Evolutionary conservation across 2,888 invertebrate genomes (phyloP), one percentile per base, ranked within the genome.

Genomic region (Hypercompe scribonia): DNA sequence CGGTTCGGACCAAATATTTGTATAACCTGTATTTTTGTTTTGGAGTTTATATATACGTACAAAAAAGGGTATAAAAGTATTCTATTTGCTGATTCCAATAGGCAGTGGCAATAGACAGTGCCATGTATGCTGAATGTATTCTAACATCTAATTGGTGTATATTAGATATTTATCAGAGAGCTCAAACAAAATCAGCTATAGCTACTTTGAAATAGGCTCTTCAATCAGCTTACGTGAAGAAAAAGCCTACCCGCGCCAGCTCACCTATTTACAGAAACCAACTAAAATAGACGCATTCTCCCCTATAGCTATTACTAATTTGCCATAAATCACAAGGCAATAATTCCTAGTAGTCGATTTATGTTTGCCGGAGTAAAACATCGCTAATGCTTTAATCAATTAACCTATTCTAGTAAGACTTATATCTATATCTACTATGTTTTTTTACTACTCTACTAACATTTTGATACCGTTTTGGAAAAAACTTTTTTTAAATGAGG

Each of bases 331-430:
- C 58, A 61, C 58, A 61, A 28, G 28, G 58, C 31, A 15, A 61
- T 61, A 61, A 61, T 61, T 31, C 58, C 31, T 15, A 61, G 58
- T 61, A 61, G 58, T 61, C 58, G 15, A 28, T 61, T 61, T 61
- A 61, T 61, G 31, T 61, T 61, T 61, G 28, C 58, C 1, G 28
- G 54, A 61, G 15, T 31, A 11, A 28, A 61, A 13, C 58, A 61
- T 11, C 4, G 3, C 31, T 61, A 61, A 61, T 61, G 58, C 31
- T 61, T 61, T 28, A 31, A 61, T 61, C 58, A 61, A 61, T 61
- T 31, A 61, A 5, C 58, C 31, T 61, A n/a, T 61, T 2, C 13
- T 18, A 58, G 58, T 1, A 46, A 21, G 46, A 46, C 21, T 4
- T 46, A 42, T 46, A 36, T 5, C 36, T 36, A 36, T 36, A 8